Conservation (phyloP, 2,113 vertebrate species). For the Prolemur simus region DNA sequence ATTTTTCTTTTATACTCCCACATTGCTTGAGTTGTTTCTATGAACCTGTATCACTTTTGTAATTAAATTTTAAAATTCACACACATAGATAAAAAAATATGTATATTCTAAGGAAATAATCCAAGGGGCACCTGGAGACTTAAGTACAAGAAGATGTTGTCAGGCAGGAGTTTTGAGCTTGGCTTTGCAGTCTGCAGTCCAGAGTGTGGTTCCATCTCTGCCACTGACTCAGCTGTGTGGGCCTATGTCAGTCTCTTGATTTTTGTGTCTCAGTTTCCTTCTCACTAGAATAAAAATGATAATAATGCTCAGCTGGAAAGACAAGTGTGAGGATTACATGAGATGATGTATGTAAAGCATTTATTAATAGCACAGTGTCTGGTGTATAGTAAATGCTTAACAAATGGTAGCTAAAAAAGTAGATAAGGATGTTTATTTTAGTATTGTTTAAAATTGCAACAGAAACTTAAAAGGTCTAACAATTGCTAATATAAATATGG, state of each 20-base stretch:
- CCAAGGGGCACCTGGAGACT: background rate
- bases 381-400: background rate
- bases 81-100: background rate
- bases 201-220: background rate
- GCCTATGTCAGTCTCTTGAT: background rate
- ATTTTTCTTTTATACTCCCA: background rate
- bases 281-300: background rate
- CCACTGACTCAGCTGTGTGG: background rate
- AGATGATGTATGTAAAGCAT: background rate
- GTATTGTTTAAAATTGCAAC: background rate
- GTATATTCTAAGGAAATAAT: background rate
- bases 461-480: background rate
- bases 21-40: background rate
- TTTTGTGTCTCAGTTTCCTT: background rate
- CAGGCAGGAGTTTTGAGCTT: background rate
- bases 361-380: background rate
- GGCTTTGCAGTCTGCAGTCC: background rate
- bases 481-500: background rate
- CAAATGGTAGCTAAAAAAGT: background rate
- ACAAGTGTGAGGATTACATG: background rate
- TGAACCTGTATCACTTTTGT: background rate
- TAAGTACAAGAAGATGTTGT: background rate
- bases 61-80: conserved; percentile 20
- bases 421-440: background rate
- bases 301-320: background rate